Evolutionary conservation across 2,797 vertebrate genomes (phyloP), one percentile per base, ranked within the genome.

Genomic region (Sebastolobus alascanus): DNA sequence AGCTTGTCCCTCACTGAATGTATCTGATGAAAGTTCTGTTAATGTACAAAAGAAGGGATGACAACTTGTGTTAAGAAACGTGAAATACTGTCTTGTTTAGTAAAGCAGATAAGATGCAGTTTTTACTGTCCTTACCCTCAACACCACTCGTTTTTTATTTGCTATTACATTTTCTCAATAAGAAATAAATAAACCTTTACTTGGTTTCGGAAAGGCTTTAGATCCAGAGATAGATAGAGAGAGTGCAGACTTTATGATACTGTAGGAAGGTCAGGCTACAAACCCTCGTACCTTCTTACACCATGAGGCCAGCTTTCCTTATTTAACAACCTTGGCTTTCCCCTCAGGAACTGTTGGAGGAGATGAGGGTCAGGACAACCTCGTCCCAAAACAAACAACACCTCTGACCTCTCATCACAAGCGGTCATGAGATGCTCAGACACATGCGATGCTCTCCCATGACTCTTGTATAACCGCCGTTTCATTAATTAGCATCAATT

Each of bases 311-410:
- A 50, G 14, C 22, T 65, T 73, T 76, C 60, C 33, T 68, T 59
- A 22, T 58, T 74, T 55, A 84, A 80, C 60, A 55, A 64, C 16
- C 27, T 27, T 33, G 18, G 20, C 55, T 66, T 65, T 60, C n/a
- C 33, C 68, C 63, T 74, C 52, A 29, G 43, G 38, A 77, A 33
- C 76, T 40, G n/a, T 11, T 7, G 14, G 52, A 65, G 66, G 40
- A 0, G 55, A 46, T 55, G n/a, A 68, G 56, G 77, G 73, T 80
- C 80, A 63, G 35, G 63, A 65, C 31, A 5, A 29, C 60, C 37
- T 79, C 54, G 8, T 81, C 83, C 86, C 86, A 87, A 84, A 89
- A 88, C 89, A 88, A 88, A 87, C 81, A 81, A 46, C 73, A 78
- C 70, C 71, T 61, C 65, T 58, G 82, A 77, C 86, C 71, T 50